Evolutionary conservation across 2,888 invertebrate species (phyloP).

Genomic region (Oscheius onirici): DNA sequence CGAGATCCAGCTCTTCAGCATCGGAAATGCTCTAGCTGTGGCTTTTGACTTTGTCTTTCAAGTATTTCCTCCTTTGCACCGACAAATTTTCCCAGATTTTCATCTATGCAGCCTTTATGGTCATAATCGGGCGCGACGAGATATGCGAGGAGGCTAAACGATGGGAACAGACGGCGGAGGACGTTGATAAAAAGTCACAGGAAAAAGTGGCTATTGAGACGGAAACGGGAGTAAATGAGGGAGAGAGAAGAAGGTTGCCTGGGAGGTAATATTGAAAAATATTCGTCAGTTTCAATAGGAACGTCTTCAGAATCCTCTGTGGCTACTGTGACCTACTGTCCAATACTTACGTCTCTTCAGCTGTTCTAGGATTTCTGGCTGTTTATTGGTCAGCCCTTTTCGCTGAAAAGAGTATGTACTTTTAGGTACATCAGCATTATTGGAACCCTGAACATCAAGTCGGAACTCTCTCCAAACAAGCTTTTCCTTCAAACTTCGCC

Average conservation of each 20-base stretch:
- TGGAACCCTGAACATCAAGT: constrained; percentile 62
- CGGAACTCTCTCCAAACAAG: constrained; percentile 65
- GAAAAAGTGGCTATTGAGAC: constrained; percentile 39
- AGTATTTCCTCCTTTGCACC: constrained; percentile 28
- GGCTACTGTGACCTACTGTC: constrained; percentile 60
- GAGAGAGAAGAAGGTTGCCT: neutral
- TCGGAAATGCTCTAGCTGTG: constrained; percentile 68
- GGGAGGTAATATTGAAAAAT: neutral
- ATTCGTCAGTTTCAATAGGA: neutral
- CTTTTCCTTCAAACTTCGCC: constrained; percentile 64
- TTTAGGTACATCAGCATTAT: constrained; percentile 59
- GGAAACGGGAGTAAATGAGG: neutral
- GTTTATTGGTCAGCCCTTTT: constrained; percentile 48
- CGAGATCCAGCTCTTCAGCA: constrained; percentile 69
- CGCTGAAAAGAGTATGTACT: neutral
- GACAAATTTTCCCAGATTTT: constrained; percentile 54
- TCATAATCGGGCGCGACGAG: constrained; percentile 61
- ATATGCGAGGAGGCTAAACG: constrained; percentile 30
- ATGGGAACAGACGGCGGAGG: neutral
- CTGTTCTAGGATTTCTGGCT: constrained; percentile 58
- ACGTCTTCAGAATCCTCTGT: constrained; percentile 33
- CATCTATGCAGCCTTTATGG: constrained; percentile 67
- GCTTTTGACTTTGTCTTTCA: constrained; percentile 63
- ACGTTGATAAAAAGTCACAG: constrained; percentile 24
- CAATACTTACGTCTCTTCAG: constrained; percentile 51